Base-by-base conservation (phyloP, 2,797 vertebrate genomes). In the Forpus xanthops region DNA sequence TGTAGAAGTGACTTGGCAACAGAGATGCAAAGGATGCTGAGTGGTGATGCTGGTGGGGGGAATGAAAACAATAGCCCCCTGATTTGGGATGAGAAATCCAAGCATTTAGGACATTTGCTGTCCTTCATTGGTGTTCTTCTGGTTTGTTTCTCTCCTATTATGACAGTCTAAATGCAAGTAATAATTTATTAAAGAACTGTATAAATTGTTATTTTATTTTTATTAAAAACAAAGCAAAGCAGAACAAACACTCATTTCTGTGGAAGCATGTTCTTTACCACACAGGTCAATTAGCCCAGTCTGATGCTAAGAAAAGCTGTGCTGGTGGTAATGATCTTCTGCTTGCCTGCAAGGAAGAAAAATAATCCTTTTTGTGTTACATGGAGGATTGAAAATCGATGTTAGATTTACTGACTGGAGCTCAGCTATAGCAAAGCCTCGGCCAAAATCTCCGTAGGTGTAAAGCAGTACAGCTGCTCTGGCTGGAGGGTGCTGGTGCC, bases 361-460 rank as follows among this genome's bases (percentile, higher is more conserved):
- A 81, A 68, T 77, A 83, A 81, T 52, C 42, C 55, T 85, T 76
- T 82, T 73, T 89, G 95, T 87, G 73, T 67, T 28, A 76, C 72
- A 85, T 58, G 52, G 31, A 87, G 70, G 96, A 96, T 55, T 53
- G 68, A 93, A 97, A 97, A 97, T 94, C 78, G 62, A 70, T 96
- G 75, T 89, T 42, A 28, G 85, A 56, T 96, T 75, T 87, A 50
- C 24, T 82, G 41, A 37, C n/a, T 79, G 15, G 19, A 89, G 16
- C 49, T 87, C 79, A 87, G 82, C 77, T 87, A 23, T 28, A 79
- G 41, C 52, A 96, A 95, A 94, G 64, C 58, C 45, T 70, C n/a
- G 39, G 53, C 70, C 70, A 85, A 89, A 95, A 65, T 74, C 49
- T 80, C 70, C 3, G 2, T 80, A 81, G 76, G 65, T 81, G 73